These are phyloP conservation scores for Xerus inauris DNA, from an alignment of 2,113 vertebrate genomes.

Conservation along the genomic window DNA sequence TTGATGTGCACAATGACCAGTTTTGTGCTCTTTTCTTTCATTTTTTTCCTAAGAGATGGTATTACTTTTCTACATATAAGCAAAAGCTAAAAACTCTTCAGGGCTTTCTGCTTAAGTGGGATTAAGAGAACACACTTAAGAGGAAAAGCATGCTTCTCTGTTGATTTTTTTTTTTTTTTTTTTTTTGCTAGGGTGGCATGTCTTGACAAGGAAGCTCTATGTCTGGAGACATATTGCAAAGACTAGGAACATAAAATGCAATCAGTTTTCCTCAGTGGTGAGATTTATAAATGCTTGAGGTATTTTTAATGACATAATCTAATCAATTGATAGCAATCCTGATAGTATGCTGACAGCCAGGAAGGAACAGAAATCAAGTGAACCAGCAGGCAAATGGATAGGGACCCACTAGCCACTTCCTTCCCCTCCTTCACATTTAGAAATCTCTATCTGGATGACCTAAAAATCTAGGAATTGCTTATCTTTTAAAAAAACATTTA, in stretches of 20 bases:
- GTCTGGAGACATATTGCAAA: conserved; percentile 55
- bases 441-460: conserved; percentile 3
- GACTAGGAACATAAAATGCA: conserved; percentile 70
- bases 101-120: conserved; percentile 55
- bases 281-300: conserved; percentile 78
- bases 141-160: conserved; percentile 9
- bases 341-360: conserved; percentile 74
- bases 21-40: not conserved
- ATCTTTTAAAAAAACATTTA: not conserved
- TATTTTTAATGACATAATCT: conserved; percentile 82
- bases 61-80: not conserved
- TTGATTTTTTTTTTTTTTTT: too few relatives aligned
- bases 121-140: not conserved
- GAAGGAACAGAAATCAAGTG: conserved; percentile 22
- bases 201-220: conserved; percentile 45
- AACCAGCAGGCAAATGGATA: conserved; percentile 49
- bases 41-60: not conserved
- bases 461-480: not conserved
- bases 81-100: not conserved
- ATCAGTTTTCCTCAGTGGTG: conserved; percentile 77
- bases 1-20: not conserved
- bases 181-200: not conserved
- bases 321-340: conserved; percentile 79
- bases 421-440: not conserved
- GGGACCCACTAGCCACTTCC: not conserved